Evolutionary conservation across 1,140 invertebrate genomes (phyloP).

Genomic region (Armadillidium nasatum): DNA sequence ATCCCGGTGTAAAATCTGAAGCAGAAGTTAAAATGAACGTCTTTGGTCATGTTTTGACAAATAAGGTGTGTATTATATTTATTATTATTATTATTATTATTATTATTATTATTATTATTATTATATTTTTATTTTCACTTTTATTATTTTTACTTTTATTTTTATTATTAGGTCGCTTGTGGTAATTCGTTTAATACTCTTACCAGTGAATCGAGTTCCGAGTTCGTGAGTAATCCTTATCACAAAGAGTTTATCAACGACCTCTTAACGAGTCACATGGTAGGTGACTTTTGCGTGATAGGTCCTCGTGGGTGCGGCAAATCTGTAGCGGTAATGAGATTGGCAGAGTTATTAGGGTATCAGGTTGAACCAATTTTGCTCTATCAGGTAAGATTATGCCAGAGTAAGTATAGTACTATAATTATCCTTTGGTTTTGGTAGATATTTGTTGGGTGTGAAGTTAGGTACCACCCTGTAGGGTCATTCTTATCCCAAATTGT

Average conservation of each 20-base stretch:
- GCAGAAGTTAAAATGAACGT: no score
- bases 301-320: conserved; percentile 91
- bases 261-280: conserved; percentile 69
- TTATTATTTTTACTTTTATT: background rate
- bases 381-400: conserved; percentile 63
- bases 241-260: conserved; percentile 73
- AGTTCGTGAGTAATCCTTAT: conserved; percentile 67
- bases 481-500: no score
- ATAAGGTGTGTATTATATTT: no score
- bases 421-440: no score
- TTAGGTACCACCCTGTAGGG: no score
- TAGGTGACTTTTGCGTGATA: conserved; percentile 80
- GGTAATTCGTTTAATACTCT: background rate
- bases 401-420: no score
- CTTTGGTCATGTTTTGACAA: no score
- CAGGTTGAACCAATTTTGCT: conserved; percentile 81
- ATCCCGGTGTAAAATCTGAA: no score
- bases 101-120: no score
- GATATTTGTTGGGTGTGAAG: no score
- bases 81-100: no score
- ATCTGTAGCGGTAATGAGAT: conserved; percentile 68
- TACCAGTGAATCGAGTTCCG: conserved; percentile 26
- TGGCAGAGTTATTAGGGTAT: conserved; percentile 71
- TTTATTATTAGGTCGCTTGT: background rate
- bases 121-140: background rate